Percentiles rank a stretch among this genome's conserved stretches.
Conservation (phyloP, 1,140 invertebrate genomes). For the Lanistes nyassanus region DNA sequence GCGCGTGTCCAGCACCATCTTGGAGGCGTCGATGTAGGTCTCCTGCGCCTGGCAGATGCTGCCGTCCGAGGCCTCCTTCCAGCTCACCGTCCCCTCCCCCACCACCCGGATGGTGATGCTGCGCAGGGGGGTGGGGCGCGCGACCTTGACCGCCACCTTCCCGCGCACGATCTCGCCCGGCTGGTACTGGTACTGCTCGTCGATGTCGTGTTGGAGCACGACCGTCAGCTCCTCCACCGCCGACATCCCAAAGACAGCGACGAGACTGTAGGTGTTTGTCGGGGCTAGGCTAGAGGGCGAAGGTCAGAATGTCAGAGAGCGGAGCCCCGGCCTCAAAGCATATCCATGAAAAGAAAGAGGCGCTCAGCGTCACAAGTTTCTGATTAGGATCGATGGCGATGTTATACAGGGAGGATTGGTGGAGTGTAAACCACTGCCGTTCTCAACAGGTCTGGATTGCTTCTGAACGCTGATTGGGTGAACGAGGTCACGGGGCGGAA, state of each 20-base stretch:
- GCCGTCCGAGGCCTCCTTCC: constrained; percentile 48
- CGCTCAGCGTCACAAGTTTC: no score
- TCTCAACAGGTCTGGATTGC: no score
- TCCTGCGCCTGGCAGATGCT: constrained; percentile 51
- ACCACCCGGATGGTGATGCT: constrained; percentile 45
- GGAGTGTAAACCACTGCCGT: no score
- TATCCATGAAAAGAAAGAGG: no score
- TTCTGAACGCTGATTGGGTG: no score
- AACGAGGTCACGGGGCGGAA: no score
- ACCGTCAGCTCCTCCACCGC: constrained; percentile 50
- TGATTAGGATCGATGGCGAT: no score
- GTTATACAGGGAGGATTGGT: no score
- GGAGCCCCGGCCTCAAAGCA: no score
- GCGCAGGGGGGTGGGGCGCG: constrained; percentile 37
- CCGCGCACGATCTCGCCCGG: constrained; percentile 63
- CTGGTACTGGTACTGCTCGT: constrained; percentile 66
- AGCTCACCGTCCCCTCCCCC: constrained; percentile 58
- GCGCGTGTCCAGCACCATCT: constrained; percentile 37
- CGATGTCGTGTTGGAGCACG: constrained; percentile 64
- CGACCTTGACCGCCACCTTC: constrained; percentile 38
- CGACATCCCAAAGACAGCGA: constrained; percentile 22
- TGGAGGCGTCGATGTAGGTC: constrained; percentile 57
- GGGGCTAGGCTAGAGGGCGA: neutral
- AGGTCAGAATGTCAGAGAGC: no score
- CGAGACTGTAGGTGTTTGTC: neutral